Conservation (phyloP, 2,797 vertebrate genomes). For the Novumbra hubbsi region DNA sequence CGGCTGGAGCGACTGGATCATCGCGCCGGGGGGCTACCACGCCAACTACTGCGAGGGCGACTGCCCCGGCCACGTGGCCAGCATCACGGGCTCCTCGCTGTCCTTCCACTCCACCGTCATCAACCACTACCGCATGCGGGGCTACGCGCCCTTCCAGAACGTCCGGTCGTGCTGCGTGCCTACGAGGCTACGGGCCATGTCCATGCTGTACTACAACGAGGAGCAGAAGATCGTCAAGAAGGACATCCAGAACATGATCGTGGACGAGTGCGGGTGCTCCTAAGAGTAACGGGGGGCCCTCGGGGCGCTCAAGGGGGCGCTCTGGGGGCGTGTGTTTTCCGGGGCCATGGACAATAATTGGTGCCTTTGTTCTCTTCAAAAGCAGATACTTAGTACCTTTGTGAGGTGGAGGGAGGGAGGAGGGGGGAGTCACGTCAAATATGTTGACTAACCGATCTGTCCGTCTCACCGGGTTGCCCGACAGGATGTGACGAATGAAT, state of each 20-base stretch:
- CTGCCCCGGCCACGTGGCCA: slow-evolving; percentile 91
- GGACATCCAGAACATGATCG: slow-evolving; percentile 98
- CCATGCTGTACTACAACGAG: slow-evolving; percentile 97
- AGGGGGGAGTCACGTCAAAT: too few relatives aligned
- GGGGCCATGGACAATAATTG: slow-evolving; percentile 13
- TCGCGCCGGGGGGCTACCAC: slow-evolving; percentile 91
- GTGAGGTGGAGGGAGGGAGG: too few relatives aligned
- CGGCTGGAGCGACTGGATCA: slow-evolving; percentile 99
- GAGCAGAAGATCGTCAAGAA: slow-evolving; percentile 98
- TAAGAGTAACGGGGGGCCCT: slow-evolving; percentile 58
- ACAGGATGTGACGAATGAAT: slow-evolving; percentile 11
- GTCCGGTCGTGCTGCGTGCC: slow-evolving; percentile 96
- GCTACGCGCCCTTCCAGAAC: slow-evolving; percentile 92
- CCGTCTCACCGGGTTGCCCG: slow-evolving; percentile 39
- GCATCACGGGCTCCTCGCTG: slow-evolving; percentile 87
- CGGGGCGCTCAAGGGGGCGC: too few relatives aligned
- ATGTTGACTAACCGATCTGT: background rate
- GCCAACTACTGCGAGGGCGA: slow-evolving; percentile 99
- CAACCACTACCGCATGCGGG: slow-evolving; percentile 95
- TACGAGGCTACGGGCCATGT: slow-evolving; percentile 95
- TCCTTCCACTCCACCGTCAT: slow-evolving; percentile 98
- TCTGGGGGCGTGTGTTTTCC: too few relatives aligned
- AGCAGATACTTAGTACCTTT: slow-evolving; percentile 8
- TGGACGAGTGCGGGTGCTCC: slow-evolving; percentile 97
- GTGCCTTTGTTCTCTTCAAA: slow-evolving; percentile 13